Conservation (phyloP, 2,113 vertebrate species). For the Cinclus mexicanus region DNA sequence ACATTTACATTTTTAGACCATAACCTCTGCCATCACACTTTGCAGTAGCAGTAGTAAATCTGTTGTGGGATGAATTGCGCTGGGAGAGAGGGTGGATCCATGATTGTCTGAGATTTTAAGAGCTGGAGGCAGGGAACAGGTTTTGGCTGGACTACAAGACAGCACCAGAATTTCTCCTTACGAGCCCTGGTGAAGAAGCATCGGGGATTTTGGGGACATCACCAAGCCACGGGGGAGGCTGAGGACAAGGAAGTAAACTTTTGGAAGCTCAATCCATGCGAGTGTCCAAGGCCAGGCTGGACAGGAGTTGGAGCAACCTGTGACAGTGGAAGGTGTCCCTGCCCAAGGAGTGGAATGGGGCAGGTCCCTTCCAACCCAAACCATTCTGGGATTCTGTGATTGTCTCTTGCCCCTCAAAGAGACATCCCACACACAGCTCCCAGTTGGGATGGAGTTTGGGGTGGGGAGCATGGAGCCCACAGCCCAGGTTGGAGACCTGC, state of each 20-base stretch:
- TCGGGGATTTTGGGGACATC: not conserved
- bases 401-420: not conserved
- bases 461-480: rapidly evolving
- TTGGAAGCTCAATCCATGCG: not conserved
- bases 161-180: not conserved
- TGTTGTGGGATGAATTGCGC: not conserved
- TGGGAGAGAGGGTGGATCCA: not conserved
- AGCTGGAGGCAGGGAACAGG: not conserved
- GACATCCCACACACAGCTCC: rapidly evolving
- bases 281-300: not conserved
- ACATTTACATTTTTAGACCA: conserved; percentile 30
- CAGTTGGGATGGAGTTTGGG: not conserved
- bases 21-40: conserved; percentile 8
- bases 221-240: not conserved
- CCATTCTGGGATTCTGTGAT: not conserved
- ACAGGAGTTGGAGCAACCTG: not conserved
- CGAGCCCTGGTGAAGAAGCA: not conserved
- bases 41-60: not conserved
- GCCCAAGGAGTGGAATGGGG: not conserved
- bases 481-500: not conserved
- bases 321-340: not conserved
- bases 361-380: not conserved
- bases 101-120: not conserved
- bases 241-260: not conserved
- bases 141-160: not conserved